Conservation (phyloP, 2,888 invertebrate species). For the Isoperla grammatica region DNA sequence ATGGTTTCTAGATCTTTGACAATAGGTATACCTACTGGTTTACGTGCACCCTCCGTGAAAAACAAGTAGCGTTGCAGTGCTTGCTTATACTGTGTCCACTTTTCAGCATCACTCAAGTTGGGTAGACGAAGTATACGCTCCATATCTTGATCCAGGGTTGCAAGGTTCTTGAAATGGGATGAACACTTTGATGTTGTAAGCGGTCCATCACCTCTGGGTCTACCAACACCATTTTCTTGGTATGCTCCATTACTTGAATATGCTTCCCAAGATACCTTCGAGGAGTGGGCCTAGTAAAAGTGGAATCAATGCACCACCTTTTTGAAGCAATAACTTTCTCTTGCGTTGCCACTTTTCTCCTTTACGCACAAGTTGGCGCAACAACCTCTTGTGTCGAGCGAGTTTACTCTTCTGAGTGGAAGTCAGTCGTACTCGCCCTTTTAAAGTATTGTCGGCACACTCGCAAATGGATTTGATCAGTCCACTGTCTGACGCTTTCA, state of each 20-base stretch:
- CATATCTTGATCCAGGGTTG: not conserved
- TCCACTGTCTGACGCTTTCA: not conserved
- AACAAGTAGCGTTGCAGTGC: not conserved
- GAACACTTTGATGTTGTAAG: not conserved
- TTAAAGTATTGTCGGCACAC: too few relatives aligned
- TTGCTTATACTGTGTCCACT: not conserved
- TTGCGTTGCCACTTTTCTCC: not conserved
- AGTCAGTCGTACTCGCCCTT: not conserved
- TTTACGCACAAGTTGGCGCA: not conserved
- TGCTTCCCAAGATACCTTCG: not conserved
- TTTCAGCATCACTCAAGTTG: not conserved
- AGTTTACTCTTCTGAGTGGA: not conserved
- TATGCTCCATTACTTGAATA: slow-evolving; percentile 1
- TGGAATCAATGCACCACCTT: not conserved
- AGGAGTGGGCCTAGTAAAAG: not conserved
- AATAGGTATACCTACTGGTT: too few relatives aligned
- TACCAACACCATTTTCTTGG: not conserved
- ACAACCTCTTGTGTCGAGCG: not conserved
- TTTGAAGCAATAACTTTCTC: not conserved
- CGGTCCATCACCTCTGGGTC: not conserved
- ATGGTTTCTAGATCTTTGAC: too few relatives aligned
- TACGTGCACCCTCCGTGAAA: not conserved
- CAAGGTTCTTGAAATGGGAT: not conserved
- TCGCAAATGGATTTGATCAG: not conserved
- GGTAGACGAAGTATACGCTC: not conserved